phyloP scores from a whole-genome alignment of 1,140 invertebrate genomes.

The Argopecten irradians region DNA sequence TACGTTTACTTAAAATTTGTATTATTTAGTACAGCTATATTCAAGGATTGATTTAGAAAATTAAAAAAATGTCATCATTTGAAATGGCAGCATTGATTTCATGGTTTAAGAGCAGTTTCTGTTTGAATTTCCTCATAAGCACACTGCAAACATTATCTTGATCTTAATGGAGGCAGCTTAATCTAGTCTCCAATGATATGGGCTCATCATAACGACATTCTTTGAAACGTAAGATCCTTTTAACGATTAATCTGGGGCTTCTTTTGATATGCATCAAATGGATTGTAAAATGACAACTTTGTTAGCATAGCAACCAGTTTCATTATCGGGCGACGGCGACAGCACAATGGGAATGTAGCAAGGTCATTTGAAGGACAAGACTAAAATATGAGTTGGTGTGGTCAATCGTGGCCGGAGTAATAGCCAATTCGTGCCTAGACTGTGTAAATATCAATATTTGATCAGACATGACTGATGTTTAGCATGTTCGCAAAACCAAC shows the following conservation, averaged over 20 bases:
- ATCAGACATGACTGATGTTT: neutral
- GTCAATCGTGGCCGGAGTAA: neutral
- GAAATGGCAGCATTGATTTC: neutral
- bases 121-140: neutral
- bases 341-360: neutral
- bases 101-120: neutral
- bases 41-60: neutral
- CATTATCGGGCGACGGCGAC: neutral
- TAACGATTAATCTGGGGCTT: neutral
- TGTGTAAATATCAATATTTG: constrained; percentile 21
- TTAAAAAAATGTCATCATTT: neutral
- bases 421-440: neutral
- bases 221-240: neutral
- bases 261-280: neutral
- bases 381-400: neutral
- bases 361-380: neutral
- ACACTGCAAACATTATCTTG: neutral
- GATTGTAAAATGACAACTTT: neutral
- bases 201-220: neutral
- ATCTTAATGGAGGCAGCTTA: neutral
- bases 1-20: too few relatives aligned
- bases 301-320: neutral
- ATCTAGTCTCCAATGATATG: neutral
- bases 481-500: constrained; percentile 15
- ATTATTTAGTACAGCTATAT: too few relatives aligned